Evolutionary conservation across 1,140 invertebrate genomes (phyloP), one percentile per base, ranked within the genome.

Genomic region (Camponotus pennsylvanicus): DNA sequence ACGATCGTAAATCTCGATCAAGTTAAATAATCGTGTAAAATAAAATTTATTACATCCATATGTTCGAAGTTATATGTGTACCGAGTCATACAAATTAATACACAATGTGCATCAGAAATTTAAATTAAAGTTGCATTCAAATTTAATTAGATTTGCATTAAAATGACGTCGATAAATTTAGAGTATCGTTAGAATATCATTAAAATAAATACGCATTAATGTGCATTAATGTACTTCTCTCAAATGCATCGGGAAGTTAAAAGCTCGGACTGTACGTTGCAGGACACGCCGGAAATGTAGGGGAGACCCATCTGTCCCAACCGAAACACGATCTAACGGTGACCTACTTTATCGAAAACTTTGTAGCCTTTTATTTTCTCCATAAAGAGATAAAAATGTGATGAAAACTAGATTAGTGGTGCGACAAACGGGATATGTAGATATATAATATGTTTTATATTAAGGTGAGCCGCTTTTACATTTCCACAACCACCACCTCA

Each of bases 251-350:
- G n/a, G 21, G 27, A 49, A 21, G 18, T 49, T n/a, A 37, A 61
- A 34, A 59, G 40, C 37, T 75, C n/a, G n/a, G 64, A 59, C 34
- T 55, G 37, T 55, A 27, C 59, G n/a, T 57, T 40, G 64, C 40
- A 32, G 18, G 9, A 8, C 42, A 49, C 11, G 37, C 88, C 80
- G 91, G 91, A 91, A 91, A 66, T 52, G 49, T 57, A 66, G 88
- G 84, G 84, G 57, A 76, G 86, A 49, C 61, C 13, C 88, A 89
- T 80, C 86, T 89, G 88, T 85, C 70, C 45, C 42, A 32, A 6
- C 15, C 73, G 75, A 86, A 61, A 76, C 86, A 79, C 80, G 84
- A 42, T 84, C 79, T 40, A 63, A 13, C 27, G 42, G n/a, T 76
- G 85, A 79, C 77, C 75, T 59, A 77, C 52, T 80, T 86, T 52